Base-by-base conservation (phyloP, 2,113 vertebrate genomes). In the Kryptolebias marmoratus region DNA sequence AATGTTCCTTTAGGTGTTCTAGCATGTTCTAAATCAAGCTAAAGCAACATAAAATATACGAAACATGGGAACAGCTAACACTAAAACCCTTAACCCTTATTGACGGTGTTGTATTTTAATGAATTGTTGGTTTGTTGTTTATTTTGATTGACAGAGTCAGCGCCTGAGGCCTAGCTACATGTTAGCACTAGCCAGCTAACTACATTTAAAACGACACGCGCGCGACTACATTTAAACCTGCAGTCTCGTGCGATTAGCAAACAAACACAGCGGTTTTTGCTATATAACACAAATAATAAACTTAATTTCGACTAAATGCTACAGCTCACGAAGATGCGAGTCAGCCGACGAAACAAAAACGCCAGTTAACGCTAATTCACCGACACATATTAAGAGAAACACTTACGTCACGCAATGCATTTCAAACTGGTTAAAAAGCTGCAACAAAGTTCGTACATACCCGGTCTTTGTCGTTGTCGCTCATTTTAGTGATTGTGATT, bases 401-500 rank as follows among this genome's bases (percentile, higher is more conserved):
- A 42, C 10, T 36, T 36, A 42, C 9, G 10, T 9, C 39, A 10
- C 9, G 5, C 9, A 42, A 22, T 8, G 8, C 39, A 42, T 42
- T 42, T 5, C 5, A 42, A 42, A 42, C 9, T 1, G 10, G 5
- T 10, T 42, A 36, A 4, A 49, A 48, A 53, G 5, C 11, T 15
- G 44, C 2, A 63, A 59, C 11, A 57, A n/a, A 55, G 18, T 4
- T 48, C 22, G 68, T 85, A 93, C 94, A 9, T 91, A 93, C 94
- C 91, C 90, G 87, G 11, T 78, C 87, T 79, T 90, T 92, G 55
- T 85, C 86, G 79, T 88, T 90, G 78, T 93, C 93, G 45, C 93
- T 92, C 94, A 94, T 94, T 64, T 77, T 72, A 73, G 0, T 11
- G 14, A 57, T 32, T 60, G 15, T 18, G 16, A 62, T 11, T 49